phyloP scores from a whole-genome alignment of 2,888 invertebrate genomes.

The Eilema depressum region DNA sequence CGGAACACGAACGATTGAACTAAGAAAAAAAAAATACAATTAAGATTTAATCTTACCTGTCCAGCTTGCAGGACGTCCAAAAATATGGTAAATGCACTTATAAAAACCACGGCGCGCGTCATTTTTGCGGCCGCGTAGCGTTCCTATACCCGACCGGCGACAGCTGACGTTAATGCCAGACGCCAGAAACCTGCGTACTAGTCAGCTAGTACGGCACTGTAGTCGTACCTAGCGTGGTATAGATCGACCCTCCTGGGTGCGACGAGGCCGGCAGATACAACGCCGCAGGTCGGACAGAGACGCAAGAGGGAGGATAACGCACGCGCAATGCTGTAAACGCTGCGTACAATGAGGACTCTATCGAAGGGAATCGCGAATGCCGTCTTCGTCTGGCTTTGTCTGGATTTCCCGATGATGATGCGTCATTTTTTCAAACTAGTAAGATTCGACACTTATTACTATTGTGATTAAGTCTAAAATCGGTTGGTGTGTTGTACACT shows the following conservation, averaged over 20 bases:
- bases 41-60: constrained; percentile 79
- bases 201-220: constrained; percentile 74
- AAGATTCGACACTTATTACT: constrained; percentile 46
- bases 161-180: constrained; percentile 74
- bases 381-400: constrained; percentile 83
- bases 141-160: constrained; percentile 68
- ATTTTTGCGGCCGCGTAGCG: constrained; percentile 86
- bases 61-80: constrained; percentile 86
- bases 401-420: constrained; percentile 83
- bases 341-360: constrained; percentile 77
- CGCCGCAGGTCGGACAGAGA: constrained; percentile 62
- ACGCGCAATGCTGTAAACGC: constrained; percentile 80
- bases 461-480: constrained; percentile 45
- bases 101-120: constrained; percentile 88
- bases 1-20: constrained; percentile 36
- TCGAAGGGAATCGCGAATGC: constrained; percentile 78
- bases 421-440: constrained; percentile 71
- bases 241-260: constrained; percentile 84
- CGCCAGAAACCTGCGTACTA: constrained; percentile 85
- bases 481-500: constrained; percentile 21
- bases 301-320: constrained; percentile 74
- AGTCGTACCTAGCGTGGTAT: constrained; percentile 84
- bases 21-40: constrained; percentile 38
- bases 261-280: constrained; percentile 62
- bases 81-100: constrained; percentile 87